Evolutionary conservation across 2,797 vertebrate species (phyloP).

Genomic region (Odontamblyopus lacepedii): DNA sequence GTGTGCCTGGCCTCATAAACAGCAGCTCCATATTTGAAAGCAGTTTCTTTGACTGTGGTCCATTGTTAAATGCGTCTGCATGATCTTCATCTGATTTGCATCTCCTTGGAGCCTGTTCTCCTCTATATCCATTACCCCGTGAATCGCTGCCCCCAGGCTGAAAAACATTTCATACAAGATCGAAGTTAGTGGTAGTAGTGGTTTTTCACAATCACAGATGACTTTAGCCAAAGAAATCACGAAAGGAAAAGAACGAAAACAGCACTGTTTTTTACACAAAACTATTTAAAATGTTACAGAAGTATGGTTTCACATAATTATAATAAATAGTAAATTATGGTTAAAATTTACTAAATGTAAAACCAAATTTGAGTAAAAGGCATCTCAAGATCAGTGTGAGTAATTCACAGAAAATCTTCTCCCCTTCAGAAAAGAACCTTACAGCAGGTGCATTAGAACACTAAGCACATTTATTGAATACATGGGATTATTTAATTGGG

Average conservation of each 20-base stretch:
- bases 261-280: conserved; percentile 58
- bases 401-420: not conserved
- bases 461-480: not conserved
- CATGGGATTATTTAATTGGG: not conserved
- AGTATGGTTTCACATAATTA: conserved; percentile 21
- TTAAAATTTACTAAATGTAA: not conserved
- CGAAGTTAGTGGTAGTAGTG: conserved; percentile 12
- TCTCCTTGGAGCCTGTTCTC: conserved; percentile 54
- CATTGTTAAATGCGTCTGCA: conserved; percentile 71
- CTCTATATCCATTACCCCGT: conserved; percentile 67
- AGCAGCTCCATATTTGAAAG: conserved; percentile 11
- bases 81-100: conserved; percentile 69
- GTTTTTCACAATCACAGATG: conserved; percentile 61
- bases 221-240: conserved; percentile 49
- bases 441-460: not conserved
- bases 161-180: conserved; percentile 60
- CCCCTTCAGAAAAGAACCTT: not conserved
- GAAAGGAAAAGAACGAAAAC: conserved; percentile 52
- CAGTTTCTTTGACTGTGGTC: conserved; percentile 55
- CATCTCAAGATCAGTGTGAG: not conserved
- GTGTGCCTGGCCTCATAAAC: conserved; percentile 6
- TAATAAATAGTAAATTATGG: conserved; percentile 1
- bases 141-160: conserved; percentile 61
- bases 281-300: conserved; percentile 35
- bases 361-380: not conserved